Evolutionary conservation across 2,888 invertebrate species (phyloP).

Genomic region (Cancer borealis): DNA sequence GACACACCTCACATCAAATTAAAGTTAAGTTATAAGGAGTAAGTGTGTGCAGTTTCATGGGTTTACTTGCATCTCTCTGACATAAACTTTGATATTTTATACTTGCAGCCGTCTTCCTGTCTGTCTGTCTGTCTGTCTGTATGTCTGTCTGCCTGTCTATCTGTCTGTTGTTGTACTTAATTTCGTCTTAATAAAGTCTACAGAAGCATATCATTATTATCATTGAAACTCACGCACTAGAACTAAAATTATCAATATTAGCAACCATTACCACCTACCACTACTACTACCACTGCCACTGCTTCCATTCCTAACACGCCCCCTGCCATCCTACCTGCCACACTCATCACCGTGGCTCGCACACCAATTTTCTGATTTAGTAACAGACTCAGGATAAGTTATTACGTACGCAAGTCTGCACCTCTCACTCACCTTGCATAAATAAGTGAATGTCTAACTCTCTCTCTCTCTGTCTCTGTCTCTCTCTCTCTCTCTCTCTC

Average conservation of each 20-base stretch:
- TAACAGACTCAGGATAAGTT: background rate
- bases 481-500: slow-evolving; percentile 22
- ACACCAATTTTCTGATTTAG: background rate
- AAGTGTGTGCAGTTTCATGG: background rate
- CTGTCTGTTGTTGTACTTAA: background rate
- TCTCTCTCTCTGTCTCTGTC: slow-evolving; percentile 7
- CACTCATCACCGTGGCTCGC: background rate
- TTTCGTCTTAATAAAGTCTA: background rate
- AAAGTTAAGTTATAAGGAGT: background rate
- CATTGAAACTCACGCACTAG: background rate
- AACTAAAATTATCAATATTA: background rate
- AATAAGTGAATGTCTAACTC: background rate
- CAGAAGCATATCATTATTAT: background rate
- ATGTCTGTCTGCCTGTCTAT: background rate
- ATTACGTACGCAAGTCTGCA: background rate
- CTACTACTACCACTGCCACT: background rate
- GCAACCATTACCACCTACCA: background rate
- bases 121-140: background rate
- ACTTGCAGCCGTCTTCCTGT: background rate
- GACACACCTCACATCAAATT: background rate
- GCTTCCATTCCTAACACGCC: background rate
- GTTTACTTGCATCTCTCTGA: background rate
- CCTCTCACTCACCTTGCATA: background rate
- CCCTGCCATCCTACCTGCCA: background rate
- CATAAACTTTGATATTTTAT: background rate